Base-by-base conservation (phyloP, 2,888 invertebrate species). In the Hydrotaea cyrtoneurina region DNA sequence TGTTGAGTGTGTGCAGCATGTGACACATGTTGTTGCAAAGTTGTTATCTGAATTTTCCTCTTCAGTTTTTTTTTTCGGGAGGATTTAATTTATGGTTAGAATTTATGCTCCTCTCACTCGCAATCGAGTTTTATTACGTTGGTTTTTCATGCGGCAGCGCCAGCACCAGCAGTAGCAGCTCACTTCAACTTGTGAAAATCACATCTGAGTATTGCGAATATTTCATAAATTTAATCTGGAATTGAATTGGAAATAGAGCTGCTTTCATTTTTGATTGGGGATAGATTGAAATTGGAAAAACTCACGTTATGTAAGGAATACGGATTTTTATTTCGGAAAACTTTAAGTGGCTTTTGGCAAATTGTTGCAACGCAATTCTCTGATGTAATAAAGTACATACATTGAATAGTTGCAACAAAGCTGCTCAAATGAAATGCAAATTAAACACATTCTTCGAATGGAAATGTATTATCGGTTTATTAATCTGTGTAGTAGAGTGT, bases 21-120 rank as follows among this genome's bases (percentile, higher is more conserved):
- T 57, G 43, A 73, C 39, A 73, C 57, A 57, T 73, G 73, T 73
- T 73, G 73, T 73, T 73, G 57, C 43, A 57, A 73, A 73, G 57
- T 73, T 55, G 57, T 73, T 57, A 73, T 73, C 43, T 57, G 57
- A 73, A 73, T 73, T 31, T 31, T 31, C 57, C 39, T 39, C 46
- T 31, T 43, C 66, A 66, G 13, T 13, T 21, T 21, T 13, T 21
- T 21, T 46, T 69, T 46, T 46, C 43, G 69, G 69, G 43, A 23
- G 69, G 69, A 66, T 66, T 66, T 66, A 66, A 69, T 69, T 69
- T 46, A 69, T 69, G 69, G 17, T 69, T 69, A 69, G 69, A 69
- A 46, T 69, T 43, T 69, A 43, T 69, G 23, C 59, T 26, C 57
- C 21, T 21, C 21, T 19, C 69, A 39, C 46, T 69, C 46, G 43